These are phyloP conservation scores for Clanis bilineata DNA, from an alignment of 2,888 invertebrate genomes.

Conservation along the genomic window DNA sequence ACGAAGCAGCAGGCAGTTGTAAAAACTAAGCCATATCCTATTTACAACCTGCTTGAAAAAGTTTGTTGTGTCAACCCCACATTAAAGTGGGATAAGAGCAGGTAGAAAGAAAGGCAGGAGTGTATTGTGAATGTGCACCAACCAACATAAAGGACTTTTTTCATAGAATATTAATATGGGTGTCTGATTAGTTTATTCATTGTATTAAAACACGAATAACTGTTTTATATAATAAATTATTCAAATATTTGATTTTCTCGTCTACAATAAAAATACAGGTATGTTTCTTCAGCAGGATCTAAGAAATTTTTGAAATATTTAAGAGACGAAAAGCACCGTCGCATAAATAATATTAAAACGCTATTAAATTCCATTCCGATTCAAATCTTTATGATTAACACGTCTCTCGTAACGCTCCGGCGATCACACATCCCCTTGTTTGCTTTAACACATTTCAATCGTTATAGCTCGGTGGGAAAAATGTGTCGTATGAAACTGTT, in stretches of 20 bases:
- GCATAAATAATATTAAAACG: background rate
- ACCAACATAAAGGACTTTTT: too few species aligned
- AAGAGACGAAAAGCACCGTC: background rate
- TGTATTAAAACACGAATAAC: too few species aligned
- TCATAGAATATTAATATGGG: too few species aligned
- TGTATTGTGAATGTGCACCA: too few species aligned
- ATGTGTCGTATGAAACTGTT: background rate
- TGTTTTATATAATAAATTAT: too few species aligned
- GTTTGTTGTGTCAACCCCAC: too few species aligned
- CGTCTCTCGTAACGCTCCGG: conserved; percentile 8
- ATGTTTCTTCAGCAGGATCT: background rate
- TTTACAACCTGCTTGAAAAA: too few species aligned
- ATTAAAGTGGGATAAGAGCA: too few species aligned
- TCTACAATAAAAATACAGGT: background rate
- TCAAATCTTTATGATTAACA: conserved; percentile 15
- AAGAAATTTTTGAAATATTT: background rate
- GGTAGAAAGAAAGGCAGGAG: too few species aligned
- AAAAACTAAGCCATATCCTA: too few species aligned
- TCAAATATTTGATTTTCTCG: background rate
- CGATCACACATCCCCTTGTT: conserved; percentile 13
- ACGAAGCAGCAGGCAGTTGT: too few species aligned
- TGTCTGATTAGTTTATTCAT: too few species aligned
- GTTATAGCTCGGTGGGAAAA: background rate
- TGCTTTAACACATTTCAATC: conserved; percentile 9
- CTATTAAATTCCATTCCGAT: conserved; percentile 7